Evolutionary conservation across 2,888 invertebrate species (phyloP), one percentile per base, ranked within the genome.

Genomic region (Galeruca laticollis): DNA sequence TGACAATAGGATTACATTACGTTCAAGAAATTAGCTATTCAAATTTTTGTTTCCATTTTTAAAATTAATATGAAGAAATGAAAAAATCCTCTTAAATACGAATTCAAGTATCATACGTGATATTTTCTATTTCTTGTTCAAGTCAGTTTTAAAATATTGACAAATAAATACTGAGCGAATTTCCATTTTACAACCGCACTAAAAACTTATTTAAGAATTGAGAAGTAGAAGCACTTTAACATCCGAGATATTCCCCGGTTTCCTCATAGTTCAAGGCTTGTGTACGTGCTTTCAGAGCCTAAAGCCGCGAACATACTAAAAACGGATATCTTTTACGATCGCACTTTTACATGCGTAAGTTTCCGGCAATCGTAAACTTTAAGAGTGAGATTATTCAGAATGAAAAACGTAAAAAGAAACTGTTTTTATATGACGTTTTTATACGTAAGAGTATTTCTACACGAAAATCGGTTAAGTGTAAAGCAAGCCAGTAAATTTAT

Each of bases 301-400:
- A 68, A 57, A 54, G 54, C 68, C 57, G 47, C 56, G 18, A 65
- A 57, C 20, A 57, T 57, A 57, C 57, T 63, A 68, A 68, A 68
- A 68, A 60, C 65, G 69, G 60, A 65, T 65, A 60, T 60, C 69
- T 69, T 69, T 69, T 69, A 69, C 65, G 65, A 65, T 52, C 65
- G 60, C 47, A 65, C 69, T 69, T 64, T 56, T 64, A 69, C 69
- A 69, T 69, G 69, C 69, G 69, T 69, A 66, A 66, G 69, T 69
- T 69, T 69, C 59, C 65, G 18, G 13, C 35, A 60, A 60, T 65
- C 69, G 65, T 69, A 69, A 69, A 69, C 64, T 64, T 69, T 60
- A 65, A 65, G 69, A 65, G 65, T 54, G 21, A 69, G 64, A 69
- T 69, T 65, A 65, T 69, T 69, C 69, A 69, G 69, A 69, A 64